These are phyloP conservation scores for Otus sunia DNA, from an alignment of 2,113 vertebrate genomes.

Conservation along the genomic window DNA sequence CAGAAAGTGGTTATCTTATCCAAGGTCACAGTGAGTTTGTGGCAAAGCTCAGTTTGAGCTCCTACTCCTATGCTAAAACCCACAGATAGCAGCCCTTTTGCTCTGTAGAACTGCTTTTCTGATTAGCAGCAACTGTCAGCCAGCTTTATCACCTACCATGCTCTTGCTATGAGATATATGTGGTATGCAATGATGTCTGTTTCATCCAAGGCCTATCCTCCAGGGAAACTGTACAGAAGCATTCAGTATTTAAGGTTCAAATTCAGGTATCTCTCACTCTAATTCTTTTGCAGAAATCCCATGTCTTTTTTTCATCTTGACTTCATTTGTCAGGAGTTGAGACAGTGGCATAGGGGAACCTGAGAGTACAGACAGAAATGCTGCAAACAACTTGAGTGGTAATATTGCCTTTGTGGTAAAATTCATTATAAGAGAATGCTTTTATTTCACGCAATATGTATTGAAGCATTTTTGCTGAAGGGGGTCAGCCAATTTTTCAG, in stretches of 20 bases:
- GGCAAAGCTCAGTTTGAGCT: background rate
- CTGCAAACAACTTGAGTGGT: background rate
- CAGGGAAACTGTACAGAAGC: background rate
- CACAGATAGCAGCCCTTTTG: background rate
- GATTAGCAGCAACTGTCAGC: slow-evolving; percentile 45
- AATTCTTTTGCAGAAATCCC: background rate
- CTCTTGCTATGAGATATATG: background rate
- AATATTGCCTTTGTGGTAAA: background rate
- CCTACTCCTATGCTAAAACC: background rate
- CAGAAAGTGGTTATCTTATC: slow-evolving; percentile 18
- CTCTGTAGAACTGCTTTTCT: background rate
- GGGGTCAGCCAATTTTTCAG: background rate
- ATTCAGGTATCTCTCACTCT: background rate
- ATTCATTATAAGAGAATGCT: background rate
- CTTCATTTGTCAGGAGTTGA: background rate
- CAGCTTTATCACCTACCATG: background rate
- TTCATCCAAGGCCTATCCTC: background rate
- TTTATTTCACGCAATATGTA: background rate
- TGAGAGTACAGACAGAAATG: background rate
- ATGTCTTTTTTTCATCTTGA: background rate
- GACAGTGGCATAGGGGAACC: background rate
- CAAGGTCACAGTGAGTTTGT: background rate
- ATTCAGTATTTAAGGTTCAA: background rate
- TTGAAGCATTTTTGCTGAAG: background rate
- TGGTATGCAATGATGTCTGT: background rate